A percentile compares a stretch with the other conserved stretches of the same genome.
Evolutionary conservation across 2,888 invertebrate genomes (phyloP).

Genomic region (Paralinhomoeus sp.): DNA sequence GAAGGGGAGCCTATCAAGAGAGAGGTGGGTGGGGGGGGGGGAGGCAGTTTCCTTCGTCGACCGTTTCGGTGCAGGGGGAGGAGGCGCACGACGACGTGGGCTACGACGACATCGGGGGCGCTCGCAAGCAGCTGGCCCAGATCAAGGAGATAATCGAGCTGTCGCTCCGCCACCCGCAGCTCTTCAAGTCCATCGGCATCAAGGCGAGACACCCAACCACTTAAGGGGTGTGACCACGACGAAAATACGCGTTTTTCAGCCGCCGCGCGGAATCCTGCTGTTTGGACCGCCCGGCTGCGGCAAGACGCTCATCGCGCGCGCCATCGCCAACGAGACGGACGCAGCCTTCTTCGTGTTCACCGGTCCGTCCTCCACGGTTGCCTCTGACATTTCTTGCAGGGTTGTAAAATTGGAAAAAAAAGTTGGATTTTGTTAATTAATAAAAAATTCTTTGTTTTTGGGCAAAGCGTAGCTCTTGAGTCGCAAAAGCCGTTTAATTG

Average conservation of each 20-base stretch:
- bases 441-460: too few species aligned
- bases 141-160: conserved; percentile 99
- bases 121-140: conserved; percentile 91
- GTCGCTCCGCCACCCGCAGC: conserved; percentile 83
- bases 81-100: conserved; percentile 91
- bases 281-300: conserved; percentile 74
- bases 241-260: too few species aligned
- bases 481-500: too few species aligned
- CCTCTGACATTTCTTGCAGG: too few species aligned
- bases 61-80: conserved; percentile 96
- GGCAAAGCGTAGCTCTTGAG: too few species aligned
- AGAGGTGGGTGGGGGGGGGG: conserved; percentile 42
- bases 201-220: too few species aligned
- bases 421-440: too few species aligned
- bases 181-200: conserved; percentile 97
- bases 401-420: too few species aligned
- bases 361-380: conserved; percentile 36
- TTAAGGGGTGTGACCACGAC: too few species aligned
- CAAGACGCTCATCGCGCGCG: conserved; percentile 89
- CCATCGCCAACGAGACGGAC: conserved; percentile 97
- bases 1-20: conserved; percentile 98
- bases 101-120: conserved; percentile 97
- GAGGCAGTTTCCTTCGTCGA: too few species aligned
- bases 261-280: conserved; percentile 85
- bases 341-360: conserved; percentile 99